Conservation (phyloP, 1,140 invertebrate species). For the Trichogramma pretiosum region DNA sequence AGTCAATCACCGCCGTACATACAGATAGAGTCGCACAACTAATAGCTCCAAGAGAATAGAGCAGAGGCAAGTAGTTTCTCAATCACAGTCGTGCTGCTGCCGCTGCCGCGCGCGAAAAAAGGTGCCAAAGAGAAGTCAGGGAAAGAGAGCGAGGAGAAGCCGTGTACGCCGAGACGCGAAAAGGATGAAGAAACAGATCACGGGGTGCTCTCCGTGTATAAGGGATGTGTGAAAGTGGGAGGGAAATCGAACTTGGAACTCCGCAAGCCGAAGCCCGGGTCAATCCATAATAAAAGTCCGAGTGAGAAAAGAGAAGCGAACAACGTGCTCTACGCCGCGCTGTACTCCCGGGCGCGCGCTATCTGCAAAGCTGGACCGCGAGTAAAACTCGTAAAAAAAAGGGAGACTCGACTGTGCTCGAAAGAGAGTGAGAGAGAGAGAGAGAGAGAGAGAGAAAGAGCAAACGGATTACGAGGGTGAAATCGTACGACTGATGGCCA, state of each 20-base stretch:
- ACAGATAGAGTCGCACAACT: too few relatives aligned
- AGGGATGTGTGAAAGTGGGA: background rate
- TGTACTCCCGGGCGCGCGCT: background rate
- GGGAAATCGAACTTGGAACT: background rate
- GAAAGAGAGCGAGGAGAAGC: slow-evolving; percentile 12
- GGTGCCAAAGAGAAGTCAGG: slow-evolving; percentile 17
- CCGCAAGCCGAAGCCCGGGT: slow-evolving; percentile 1
- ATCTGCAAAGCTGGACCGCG: too few relatives aligned
- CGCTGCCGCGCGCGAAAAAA: slow-evolving; percentile 11
- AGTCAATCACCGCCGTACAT: too few relatives aligned
- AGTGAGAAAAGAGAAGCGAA: too few relatives aligned
- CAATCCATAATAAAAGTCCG: slow-evolving; percentile 18
- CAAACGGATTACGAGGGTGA: slow-evolving; percentile 44
- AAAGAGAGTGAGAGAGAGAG: slow-evolving; percentile 41
- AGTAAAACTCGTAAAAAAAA: slow-evolving; percentile 39
- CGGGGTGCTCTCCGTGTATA: too few relatives aligned
- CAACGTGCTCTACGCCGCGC: too few relatives aligned
- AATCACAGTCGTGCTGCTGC: too few relatives aligned
- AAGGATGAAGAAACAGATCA: background rate
- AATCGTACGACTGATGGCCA: slow-evolving; percentile 34
- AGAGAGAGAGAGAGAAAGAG: slow-evolving; percentile 33
- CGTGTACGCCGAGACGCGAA: background rate
- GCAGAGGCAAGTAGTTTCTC: too few relatives aligned
- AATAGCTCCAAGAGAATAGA: too few relatives aligned
- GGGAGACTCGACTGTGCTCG: slow-evolving; percentile 37